Evolutionary conservation across 92 coral and sea anemone species (phyloP).

Genomic region (Phenganax marumi): DNA sequence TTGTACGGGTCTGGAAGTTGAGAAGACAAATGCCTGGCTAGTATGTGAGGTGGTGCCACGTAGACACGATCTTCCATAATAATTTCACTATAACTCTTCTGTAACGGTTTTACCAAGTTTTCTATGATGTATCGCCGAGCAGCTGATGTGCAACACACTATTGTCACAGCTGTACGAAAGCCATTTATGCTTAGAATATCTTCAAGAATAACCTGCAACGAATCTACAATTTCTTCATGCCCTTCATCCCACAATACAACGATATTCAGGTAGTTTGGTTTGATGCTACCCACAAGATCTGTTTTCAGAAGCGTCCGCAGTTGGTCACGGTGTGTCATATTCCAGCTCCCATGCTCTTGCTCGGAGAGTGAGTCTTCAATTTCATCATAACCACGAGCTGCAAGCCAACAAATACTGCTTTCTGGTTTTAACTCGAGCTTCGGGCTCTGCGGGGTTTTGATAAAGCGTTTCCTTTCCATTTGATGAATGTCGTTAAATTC

Average conservation of each 20-base stretch:
- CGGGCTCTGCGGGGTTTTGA: conserved; percentile 64
- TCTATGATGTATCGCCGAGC: conserved; percentile 26
- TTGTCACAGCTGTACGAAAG: conserved; percentile 10
- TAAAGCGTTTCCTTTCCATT: conserved; percentile 67
- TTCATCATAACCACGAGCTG: conserved; percentile 74
- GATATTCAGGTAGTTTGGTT: conserved; percentile 63
- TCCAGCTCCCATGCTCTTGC: conserved; percentile 67
- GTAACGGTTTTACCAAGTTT: conserved; percentile 57
- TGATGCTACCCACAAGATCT: conserved; percentile 61
- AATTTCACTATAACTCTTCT: conserved; percentile 51
- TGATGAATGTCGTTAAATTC: conserved; percentile 66
- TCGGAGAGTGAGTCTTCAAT: conserved; percentile 57
- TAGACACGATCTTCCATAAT: conserved; percentile 54
- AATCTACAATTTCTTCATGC: conserved; percentile 55
- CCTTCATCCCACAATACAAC: conserved; percentile 69
- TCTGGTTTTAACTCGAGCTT: conserved; percentile 64
- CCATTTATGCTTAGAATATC: conserved; percentile 40
- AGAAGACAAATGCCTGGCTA: conserved; percentile 56
- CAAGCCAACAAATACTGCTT: conserved; percentile 77
- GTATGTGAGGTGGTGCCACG: conserved; percentile 66
- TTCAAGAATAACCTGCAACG: conserved; percentile 57
- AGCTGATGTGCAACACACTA: conserved; percentile 57
- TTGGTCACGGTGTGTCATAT: conserved; percentile 61
- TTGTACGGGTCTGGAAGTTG: conserved; percentile 70
- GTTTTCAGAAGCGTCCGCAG: conserved; percentile 47